Evolutionary conservation across 2,888 invertebrate genomes (phyloP).

Genomic region (Acholoe squamosa): DNA sequence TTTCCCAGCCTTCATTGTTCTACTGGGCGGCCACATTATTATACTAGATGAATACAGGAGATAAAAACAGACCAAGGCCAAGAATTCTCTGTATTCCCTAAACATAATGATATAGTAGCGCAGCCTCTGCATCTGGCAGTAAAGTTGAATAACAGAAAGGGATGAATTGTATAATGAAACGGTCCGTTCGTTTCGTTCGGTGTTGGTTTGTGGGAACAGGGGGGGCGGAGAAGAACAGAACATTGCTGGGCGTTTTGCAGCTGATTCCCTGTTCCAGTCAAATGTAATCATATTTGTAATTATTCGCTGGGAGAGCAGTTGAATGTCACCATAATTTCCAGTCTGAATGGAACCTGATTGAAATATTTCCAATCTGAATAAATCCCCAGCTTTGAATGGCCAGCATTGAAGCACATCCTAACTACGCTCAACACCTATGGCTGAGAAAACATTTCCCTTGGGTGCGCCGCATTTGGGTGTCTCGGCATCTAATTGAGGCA

Average conservation of each 20-base stretch:
- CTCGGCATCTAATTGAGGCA: slow-evolving; percentile 9
- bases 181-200: neutral
- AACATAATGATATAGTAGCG: too few species aligned
- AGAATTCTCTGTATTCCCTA: neutral
- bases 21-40: too few species aligned
- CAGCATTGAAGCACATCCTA: neutral
- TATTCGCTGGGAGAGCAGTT: neutral
- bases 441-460: neutral
- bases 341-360: slow-evolving; percentile 52
- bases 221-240: neutral
- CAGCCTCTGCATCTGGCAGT: neutral
- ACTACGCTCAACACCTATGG: slow-evolving; percentile 16
- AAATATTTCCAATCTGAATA: slow-evolving; percentile 53
- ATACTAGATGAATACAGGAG: too few species aligned
- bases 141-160: neutral
- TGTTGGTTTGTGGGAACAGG: neutral
- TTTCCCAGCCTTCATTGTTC: too few species aligned
- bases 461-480: neutral
- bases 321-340: slow-evolving; percentile 32
- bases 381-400: slow-evolving; percentile 10
- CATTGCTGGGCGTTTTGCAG: neutral
- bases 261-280: neutral
- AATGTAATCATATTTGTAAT: slow-evolving; percentile 53
- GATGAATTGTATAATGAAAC: neutral
- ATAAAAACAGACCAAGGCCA: too few species aligned